Evolutionary conservation across 2,113 vertebrate genomes (phyloP).

Genomic region (Rhinogobius similis): DNA sequence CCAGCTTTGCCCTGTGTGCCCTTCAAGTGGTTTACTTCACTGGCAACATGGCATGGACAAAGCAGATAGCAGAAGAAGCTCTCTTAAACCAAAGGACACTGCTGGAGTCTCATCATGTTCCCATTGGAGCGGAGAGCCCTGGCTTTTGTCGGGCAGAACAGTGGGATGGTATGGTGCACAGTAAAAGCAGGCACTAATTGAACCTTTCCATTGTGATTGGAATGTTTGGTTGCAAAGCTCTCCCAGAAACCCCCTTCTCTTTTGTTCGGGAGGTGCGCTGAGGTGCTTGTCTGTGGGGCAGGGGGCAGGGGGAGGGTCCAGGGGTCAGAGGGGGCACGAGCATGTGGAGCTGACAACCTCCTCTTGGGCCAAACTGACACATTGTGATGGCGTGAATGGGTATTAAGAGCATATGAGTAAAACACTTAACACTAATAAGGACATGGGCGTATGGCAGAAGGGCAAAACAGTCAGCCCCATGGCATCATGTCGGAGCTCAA

Average conservation of each 20-base stretch:
- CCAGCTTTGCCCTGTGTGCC: constrained; percentile 12
- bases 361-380: constrained; percentile 51
- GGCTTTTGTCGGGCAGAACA: constrained; percentile 50
- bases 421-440: constrained; percentile 57
- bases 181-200: constrained; percentile 65
- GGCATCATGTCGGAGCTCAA: too few species aligned
- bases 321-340: constrained; percentile 68
- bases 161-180: constrained; percentile 35
- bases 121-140: constrained; percentile 21
- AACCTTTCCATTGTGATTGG: constrained; percentile 71
- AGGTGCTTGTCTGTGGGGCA: constrained; percentile 29
- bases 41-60: constrained; percentile 47
- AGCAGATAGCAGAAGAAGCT: constrained; percentile 51
- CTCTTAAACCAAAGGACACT: constrained; percentile 44
- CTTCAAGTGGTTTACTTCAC: constrained; percentile 42
- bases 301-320: constrained; percentile 31
- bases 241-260: constrained; percentile 56
- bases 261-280: constrained; percentile 70
- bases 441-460: constrained; percentile 3
- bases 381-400: constrained; percentile 60
- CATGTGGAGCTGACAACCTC: constrained; percentile 78
- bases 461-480: background rate
- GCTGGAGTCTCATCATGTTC: background rate
- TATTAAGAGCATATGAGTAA: constrained; percentile 49
- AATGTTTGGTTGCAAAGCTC: constrained; percentile 71